Percentiles rank a stretch among this genome's conserved stretches.
These are phyloP conservation scores for Chelonus insularis DNA, from an alignment of 1,140 invertebrate species.

Conservation along the genomic window DNA sequence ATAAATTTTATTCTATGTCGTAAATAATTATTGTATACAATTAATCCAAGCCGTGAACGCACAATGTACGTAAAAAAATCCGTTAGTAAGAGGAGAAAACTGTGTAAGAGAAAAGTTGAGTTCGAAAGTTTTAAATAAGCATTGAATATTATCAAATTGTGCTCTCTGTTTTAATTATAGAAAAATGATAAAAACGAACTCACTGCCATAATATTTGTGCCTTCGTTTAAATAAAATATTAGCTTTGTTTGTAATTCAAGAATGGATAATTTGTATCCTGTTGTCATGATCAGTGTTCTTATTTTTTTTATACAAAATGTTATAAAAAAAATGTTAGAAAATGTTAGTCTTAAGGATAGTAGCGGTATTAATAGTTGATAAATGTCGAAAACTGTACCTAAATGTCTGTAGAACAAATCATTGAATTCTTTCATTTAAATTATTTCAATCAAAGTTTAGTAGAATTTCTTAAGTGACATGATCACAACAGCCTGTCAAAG, in stretches of 20 bases:
- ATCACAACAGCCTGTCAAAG: too few relatives aligned
- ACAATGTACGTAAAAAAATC: not conserved
- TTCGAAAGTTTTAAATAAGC: not conserved
- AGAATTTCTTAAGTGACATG: too few relatives aligned
- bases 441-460: too few relatives aligned
- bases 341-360: too few relatives aligned
- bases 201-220: too few relatives aligned
- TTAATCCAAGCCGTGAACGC: not conserved
- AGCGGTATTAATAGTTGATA: conserved; percentile 10
- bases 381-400: conserved; percentile 3
- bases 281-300: too few relatives aligned
- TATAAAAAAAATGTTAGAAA: too few relatives aligned
- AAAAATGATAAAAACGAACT: not conserved
- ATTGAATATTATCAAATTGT: not conserved
- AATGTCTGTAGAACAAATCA: not conserved
- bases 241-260: too few relatives aligned
- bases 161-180: not conserved
- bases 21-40: not conserved
- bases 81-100: not conserved
- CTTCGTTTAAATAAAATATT: too few relatives aligned
- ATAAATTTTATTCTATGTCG: not conserved
- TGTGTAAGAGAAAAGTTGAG: not conserved
- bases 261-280: too few relatives aligned
- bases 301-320: too few relatives aligned
- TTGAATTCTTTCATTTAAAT: too few relatives aligned